Evolutionary conservation across 2,888 invertebrate species (phyloP), one percentile per base, ranked within the genome.

Genomic region (Amblyjoppa proteus): DNA sequence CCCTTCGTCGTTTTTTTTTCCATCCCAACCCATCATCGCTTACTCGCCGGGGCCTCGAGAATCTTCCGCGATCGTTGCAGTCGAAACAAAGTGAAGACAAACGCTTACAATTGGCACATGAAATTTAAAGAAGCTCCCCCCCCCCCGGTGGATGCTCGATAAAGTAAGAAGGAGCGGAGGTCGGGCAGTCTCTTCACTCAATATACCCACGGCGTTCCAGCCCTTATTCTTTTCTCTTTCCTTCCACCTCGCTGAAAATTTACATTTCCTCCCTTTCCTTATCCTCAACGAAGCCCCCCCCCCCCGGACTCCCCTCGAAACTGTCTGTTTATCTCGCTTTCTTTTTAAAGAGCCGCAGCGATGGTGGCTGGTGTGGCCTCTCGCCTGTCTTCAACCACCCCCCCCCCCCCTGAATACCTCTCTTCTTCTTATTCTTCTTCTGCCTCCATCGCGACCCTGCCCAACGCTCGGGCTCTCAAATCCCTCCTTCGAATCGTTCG

Each of bases 311-410:
- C 66, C 75, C 71, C 74, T 88, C 90, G 90, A 90, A 93, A 92
- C 94, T 93, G 93, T 94, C 94, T 94, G 94, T 93, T 94, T 94
- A 94, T 94, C 93, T 94, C 93, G 93, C 92, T 93, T 93, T 93
- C 92, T 93, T 93, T 93, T 93, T 93, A 93, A 93, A 92, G 92
- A 93, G 91, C 89, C 92, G 91, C 90, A 68, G 45, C 68, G n/a
- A 78, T 80, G 68, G 20, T 68, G 89, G 45, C 45, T 49, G 45
- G 13, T 41, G 90, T 91, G 90, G 91, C 88, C 88, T 87, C 81
- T 87, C 87, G 79, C 84, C 80, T 86, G 64, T 79, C 83, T 80
- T 81, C 73, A 76, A 68, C 56, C 80, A 81, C 75, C 85, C 68
- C 68, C 64, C 71, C 82, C 51, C 61, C 66, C 31, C 64, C 66